Conservation (phyloP, 2,888 invertebrate species). For the Archaeoteleia sp. region DNA sequence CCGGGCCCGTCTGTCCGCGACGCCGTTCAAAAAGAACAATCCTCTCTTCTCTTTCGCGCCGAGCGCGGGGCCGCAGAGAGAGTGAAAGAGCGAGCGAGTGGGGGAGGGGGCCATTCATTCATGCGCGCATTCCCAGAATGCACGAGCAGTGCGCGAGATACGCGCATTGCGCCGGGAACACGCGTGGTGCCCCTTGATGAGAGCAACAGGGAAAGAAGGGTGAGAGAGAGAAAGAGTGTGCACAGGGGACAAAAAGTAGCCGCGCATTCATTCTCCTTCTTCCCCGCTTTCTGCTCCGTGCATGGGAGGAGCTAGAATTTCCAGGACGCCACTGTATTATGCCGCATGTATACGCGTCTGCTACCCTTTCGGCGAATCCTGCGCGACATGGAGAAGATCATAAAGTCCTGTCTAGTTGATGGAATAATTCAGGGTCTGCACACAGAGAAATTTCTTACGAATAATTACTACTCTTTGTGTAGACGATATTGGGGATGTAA, state of each 20-base stretch:
- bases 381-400: neutral
- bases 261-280: constrained; percentile 3
- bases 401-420: no score
- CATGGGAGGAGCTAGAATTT: constrained; percentile 43
- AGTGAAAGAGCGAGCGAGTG: no score
- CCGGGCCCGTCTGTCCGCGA: constrained; percentile 29
- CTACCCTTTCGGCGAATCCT: constrained; percentile 17
- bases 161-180: constrained; percentile 18
- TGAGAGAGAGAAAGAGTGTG: constrained; percentile 6
- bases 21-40: constrained; percentile 62
- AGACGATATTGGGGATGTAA: no score
- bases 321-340: constrained; percentile 33
- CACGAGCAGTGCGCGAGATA: constrained; percentile 38
- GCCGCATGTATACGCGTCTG: neutral
- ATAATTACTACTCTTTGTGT: no score
- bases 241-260: neutral
- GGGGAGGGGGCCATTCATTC: constrained; percentile 70
- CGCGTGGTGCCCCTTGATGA: neutral
- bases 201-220: constrained; percentile 27
- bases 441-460: neutral
- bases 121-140: constrained; percentile 68
- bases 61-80: constrained; percentile 60
- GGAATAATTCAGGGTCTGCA: neutral
- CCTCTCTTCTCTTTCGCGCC: constrained; percentile 49
- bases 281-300: neutral